A percentile compares a stretch with the other conserved stretches of the same genome.
These are phyloP conservation scores for Blastobasis adustella DNA, from an alignment of 2,888 invertebrate species.

Conservation along the genomic window DNA sequence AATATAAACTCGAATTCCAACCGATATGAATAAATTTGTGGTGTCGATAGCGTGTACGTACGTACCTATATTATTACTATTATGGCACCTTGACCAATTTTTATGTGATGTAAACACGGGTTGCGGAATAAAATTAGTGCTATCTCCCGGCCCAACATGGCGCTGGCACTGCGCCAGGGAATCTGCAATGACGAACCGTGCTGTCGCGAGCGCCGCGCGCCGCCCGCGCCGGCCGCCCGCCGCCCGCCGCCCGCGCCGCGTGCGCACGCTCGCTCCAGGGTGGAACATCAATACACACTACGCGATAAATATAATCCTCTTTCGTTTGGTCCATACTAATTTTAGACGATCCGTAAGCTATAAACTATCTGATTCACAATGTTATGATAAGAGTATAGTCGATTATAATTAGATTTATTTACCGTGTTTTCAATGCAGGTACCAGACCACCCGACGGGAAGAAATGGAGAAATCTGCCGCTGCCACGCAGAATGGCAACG, in stretches of 20 bases:
- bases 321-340: neutral
- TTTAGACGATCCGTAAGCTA: neutral
- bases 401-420: constrained; percentile 3
- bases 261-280: too few species aligned
- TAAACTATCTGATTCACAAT: neutral
- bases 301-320: too few species aligned
- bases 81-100: constrained; percentile 49
- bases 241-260: too few species aligned
- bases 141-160: constrained; percentile 36
- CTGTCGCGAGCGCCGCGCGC: constrained; percentile 37
- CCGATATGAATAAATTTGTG: too few species aligned
- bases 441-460: constrained; percentile 74
- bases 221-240: too few species aligned
- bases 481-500: constrained; percentile 73
- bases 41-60: too few species aligned
- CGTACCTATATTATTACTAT: too few species aligned
- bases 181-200: constrained; percentile 43
- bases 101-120: constrained; percentile 55
- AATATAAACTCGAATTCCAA: too few species aligned
- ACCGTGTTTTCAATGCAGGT: constrained; percentile 44
- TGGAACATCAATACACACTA: too few species aligned
- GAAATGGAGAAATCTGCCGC: constrained; percentile 53
- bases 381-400: neutral
- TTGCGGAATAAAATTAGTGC: constrained; percentile 59
- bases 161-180: constrained; percentile 47